Evolutionary conservation across 1,140 invertebrate genomes (phyloP).

Genomic region (Achroia grisella): DNA sequence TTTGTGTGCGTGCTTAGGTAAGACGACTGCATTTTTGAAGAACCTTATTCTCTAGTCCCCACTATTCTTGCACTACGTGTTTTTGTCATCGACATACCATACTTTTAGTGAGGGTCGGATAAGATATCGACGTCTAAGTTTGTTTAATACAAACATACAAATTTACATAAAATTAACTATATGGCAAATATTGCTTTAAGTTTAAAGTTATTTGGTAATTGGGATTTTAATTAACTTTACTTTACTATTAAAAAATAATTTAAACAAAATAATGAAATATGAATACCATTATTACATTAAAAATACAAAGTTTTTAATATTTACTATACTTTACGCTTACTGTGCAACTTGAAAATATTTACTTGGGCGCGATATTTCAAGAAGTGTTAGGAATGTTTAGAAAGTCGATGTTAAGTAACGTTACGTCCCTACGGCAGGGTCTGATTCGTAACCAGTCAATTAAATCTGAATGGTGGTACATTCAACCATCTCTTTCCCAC

Average conservation of each 20-base stretch:
- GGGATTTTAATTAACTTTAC: too few species aligned
- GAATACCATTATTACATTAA: too few species aligned
- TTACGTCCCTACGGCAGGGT: slow-evolving; percentile 64
- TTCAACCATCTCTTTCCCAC: slow-evolving; percentile 58
- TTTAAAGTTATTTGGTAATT: too few species aligned
- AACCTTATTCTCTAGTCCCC: slow-evolving; percentile 56
- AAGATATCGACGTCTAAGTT: too few species aligned
- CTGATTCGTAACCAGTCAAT: slow-evolving; percentile 69
- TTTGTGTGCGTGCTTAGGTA: slow-evolving; percentile 48
- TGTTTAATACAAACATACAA: too few species aligned
- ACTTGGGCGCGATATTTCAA: slow-evolving; percentile 11
- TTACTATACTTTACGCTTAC: too few species aligned
- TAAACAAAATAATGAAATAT: too few species aligned
- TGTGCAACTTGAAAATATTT: slow-evolving; percentile 4
- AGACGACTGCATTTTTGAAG: slow-evolving; percentile 63
- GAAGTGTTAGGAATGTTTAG: slow-evolving; percentile 57
- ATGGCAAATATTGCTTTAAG: too few species aligned
- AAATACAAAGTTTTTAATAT: too few species aligned
- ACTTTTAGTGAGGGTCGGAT: slow-evolving; percentile 41
- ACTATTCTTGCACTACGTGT: slow-evolving; percentile 51
- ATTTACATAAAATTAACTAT: too few species aligned
- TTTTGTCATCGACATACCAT: slow-evolving; percentile 64
- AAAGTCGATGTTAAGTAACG: slow-evolving; percentile 64
- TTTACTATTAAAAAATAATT: too few species aligned
- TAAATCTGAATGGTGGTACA: slow-evolving; percentile 66